Evolutionary conservation across 2,888 invertebrate genomes (phyloP), one percentile per base, ranked within the genome.

Genomic region (Anodontia alba): DNA sequence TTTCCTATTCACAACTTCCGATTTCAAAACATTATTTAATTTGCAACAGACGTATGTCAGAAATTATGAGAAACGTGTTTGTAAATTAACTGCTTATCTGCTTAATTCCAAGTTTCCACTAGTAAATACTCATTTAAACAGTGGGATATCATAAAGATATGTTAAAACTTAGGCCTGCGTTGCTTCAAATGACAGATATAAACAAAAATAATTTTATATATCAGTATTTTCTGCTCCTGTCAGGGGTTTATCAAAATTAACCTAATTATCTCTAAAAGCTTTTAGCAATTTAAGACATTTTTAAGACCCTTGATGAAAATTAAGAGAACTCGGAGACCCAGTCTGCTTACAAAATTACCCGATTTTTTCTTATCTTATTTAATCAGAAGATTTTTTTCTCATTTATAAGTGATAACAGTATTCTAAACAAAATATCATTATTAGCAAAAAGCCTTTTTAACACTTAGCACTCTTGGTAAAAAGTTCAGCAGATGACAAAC

Each of bases 261-360:
- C 85, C 81, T 79, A 86, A 86, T 86, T 86, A 86, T 80, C 57
- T 71, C 85, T 86, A 86, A 86, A 86, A 86, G 85, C 83, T 86
- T 86, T 86, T 80, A 49, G 78, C 85, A 83, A 83, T 86, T 83
- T 73, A 76, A 80, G 81, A 76, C 79, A 72, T 81, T 82, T 86
- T 85, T 76, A 62, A 86, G 85, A 86, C 83, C 54, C 49, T 67
- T 83, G 85, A 86, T 86, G 81, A 85, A 82, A 82, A 80, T 76
- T 62, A 62, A 62, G 62, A 62, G 62, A 62, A 62, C 33, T 62
- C 1, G 17, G 62, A 33, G 33, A 20, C 31, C 23, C 29, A 5
- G 20, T 31, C 12, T 33, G 10, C 33, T 17, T 31, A 8, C 31
- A 15, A 31, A 33, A 62, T 33, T 62, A 33, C 31, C 62, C 15